A percentile compares a stretch with the other conserved stretches of the same genome.
phyloP scores from a whole-genome alignment of 2,797 vertebrate genomes.

The Oophaga sylvatica region DNA sequence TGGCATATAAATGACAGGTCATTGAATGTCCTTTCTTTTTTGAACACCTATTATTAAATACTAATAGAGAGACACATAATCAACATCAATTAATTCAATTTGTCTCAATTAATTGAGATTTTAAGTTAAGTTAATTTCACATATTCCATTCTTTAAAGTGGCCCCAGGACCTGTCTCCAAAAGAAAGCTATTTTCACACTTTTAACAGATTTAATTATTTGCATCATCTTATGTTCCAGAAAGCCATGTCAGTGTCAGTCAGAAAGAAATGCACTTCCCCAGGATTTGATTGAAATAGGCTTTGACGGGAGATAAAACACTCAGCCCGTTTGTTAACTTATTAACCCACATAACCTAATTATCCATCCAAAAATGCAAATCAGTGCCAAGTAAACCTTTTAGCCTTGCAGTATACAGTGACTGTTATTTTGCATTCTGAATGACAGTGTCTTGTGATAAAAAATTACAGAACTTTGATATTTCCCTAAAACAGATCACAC shows the following conservation, averaged over 20 bases:
- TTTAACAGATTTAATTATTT: slow-evolving; percentile 17
- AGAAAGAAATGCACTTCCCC: slow-evolving; percentile 66
- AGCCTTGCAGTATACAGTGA: slow-evolving; percentile 63
- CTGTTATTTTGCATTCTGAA: slow-evolving; percentile 64
- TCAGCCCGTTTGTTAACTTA: slow-evolving; percentile 71
- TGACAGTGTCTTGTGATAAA: slow-evolving; percentile 60
- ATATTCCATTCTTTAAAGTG: slow-evolving; percentile 13
- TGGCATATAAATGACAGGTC: too few species aligned
- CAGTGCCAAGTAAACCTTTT: slow-evolving; percentile 64
- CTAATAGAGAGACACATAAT: background rate
- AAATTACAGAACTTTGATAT: slow-evolving; percentile 66
- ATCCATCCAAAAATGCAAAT: slow-evolving; percentile 68
- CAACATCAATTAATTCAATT: background rate
- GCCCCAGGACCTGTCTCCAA: slow-evolving; percentile 5
- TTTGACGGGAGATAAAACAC: slow-evolving; percentile 70
- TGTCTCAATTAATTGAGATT: background rate
- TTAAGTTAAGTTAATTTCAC: background rate
- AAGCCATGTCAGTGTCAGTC: slow-evolving; percentile 64
- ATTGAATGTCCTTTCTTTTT: too few species aligned
- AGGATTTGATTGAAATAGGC: slow-evolving; percentile 69
- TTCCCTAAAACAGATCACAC: slow-evolving; percentile 65
- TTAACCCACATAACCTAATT: slow-evolving; percentile 74
- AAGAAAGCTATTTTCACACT: slow-evolving; percentile 24
- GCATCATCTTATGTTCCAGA: background rate
- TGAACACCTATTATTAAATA: background rate